Base-by-base conservation (phyloP, 2,797 vertebrate genomes). In the Falco columbarius region DNA sequence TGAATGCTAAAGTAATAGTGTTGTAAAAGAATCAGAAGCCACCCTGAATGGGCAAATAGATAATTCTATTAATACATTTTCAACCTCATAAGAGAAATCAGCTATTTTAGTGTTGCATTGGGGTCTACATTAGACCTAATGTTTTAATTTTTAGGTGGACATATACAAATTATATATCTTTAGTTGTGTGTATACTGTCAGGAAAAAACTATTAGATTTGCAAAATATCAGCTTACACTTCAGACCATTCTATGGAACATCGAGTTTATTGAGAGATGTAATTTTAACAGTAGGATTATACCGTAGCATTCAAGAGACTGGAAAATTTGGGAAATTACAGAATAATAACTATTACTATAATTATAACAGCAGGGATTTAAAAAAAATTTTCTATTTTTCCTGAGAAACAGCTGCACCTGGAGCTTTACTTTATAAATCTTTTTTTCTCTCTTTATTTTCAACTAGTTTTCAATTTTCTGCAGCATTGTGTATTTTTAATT, bases 401-500 rank as follows among this genome's bases (percentile, higher is more conserved):
- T 81, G 32, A 81, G 34, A 94, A 95, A 91, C 38, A 95, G 19
- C 51, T 73, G 86, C 40, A 92, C 21, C 47, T 97, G 86, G 58
- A 40, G 56, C 66, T 89, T 77, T 86, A 29, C 24, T 89, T 93
- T 23, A 8, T 17, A 54, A 68, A 67, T 38, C 5, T 16, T 30
- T 34, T 55, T 58, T 81, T 80, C 20, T 61, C 10, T 84, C 24
- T 89, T 49, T 61, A 62, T 79, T 96, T 93, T 93, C 51, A 93
- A 81, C 81, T 36, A 63, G 18, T 86, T 94, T 97, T 90, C 18
- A 81, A 30, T 87, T 95, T 96, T 88, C 79, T 92, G 9, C 62
- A 67, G 12, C 32, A 75, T 55, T 89, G 26, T 77, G 68, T 27
- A 51, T 75, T 95, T 96, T 95, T 93, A 96, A 95, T 95, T 93